phyloP scores from a whole-genome alignment of 1,140 invertebrate genomes.

The Bombus affinis region DNA sequence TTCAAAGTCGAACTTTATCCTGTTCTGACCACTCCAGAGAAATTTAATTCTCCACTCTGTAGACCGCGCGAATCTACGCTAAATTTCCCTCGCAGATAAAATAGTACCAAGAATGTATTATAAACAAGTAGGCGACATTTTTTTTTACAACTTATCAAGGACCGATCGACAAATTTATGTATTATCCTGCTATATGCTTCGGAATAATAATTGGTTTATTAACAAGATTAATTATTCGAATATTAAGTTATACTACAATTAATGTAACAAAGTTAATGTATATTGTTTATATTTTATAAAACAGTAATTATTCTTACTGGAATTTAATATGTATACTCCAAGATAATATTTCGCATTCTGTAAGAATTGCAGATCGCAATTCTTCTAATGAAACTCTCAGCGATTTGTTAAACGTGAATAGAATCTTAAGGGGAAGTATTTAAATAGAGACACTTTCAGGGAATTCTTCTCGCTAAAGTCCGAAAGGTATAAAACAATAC shows the following conservation, averaged over 20 bases:
- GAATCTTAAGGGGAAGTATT: neutral
- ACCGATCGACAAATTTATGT: too few relatives aligned
- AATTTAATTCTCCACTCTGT: neutral
- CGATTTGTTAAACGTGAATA: neutral
- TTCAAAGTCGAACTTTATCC: slow-evolving; percentile 7
- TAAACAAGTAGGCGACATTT: too few relatives aligned
- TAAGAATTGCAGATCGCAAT: neutral
- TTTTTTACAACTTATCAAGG: too few relatives aligned
- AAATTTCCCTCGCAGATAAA: neutral
- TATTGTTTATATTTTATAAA: too few relatives aligned
- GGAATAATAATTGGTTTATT: too few relatives aligned
- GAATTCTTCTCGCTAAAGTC: neutral
- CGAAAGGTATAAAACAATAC: neutral
- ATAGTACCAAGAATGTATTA: neutral
- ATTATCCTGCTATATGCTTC: too few relatives aligned
- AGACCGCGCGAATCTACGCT: neutral
- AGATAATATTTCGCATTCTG: too few relatives aligned
- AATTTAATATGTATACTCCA: too few relatives aligned
- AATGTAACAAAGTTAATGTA: too few relatives aligned
- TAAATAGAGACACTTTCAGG: neutral
- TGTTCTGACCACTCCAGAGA: neutral
- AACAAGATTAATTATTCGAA: too few relatives aligned
- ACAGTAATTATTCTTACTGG: too few relatives aligned
- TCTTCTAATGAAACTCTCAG: neutral
- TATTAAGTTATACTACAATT: too few relatives aligned